Percentiles rank a stretch among this genome's conserved stretches.
Evolutionary conservation across 2,888 invertebrate species (phyloP).

Genomic region (Podotricha telesiphe): DNA sequence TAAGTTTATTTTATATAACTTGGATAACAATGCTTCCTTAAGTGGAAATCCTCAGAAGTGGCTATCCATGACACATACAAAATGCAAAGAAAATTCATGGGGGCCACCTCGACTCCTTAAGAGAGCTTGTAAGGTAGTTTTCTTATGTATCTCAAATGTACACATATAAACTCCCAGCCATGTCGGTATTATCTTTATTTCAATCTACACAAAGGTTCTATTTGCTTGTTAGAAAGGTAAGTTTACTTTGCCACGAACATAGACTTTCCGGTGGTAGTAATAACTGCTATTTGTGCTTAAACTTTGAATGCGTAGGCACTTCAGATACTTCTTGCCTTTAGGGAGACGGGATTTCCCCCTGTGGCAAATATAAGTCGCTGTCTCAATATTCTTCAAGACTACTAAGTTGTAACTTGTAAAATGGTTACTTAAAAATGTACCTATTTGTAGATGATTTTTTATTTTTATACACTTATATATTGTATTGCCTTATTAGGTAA

Average conservation of each 20-base stretch:
- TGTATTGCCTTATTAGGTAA: too few relatives aligned
- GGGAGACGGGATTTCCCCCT: constrained; percentile 5
- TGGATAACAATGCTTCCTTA: constrained; percentile 32
- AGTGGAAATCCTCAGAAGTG: constrained; percentile 39
- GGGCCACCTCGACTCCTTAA: constrained; percentile 33
- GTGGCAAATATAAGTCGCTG: constrained; percentile 6
- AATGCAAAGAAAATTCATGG: constrained; percentile 45
- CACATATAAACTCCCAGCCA: neutral
- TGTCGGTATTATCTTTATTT: constrained; percentile 28
- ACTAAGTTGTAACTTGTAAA: neutral
- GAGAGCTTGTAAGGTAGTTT: constrained; percentile 36
- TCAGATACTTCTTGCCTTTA: constrained; percentile 3
- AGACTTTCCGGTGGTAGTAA: constrained; percentile 24
- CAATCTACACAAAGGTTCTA: neutral
- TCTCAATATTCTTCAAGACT: constrained; percentile 1
- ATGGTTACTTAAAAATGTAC: neutral
- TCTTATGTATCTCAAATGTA: constrained; percentile 28
- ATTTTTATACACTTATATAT: too few relatives aligned
- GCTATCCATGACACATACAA: constrained; percentile 43
- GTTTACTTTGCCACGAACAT: constrained; percentile 14
- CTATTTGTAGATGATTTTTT: too few relatives aligned
- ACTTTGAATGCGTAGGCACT: constrained; percentile 17
- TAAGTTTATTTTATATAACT: neutral
- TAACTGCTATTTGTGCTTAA: constrained; percentile 22
- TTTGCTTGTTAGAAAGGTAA: neutral